Evolutionary conservation across 2,113 vertebrate genomes (phyloP).

Genomic region (Bettongia penicillata): DNA sequence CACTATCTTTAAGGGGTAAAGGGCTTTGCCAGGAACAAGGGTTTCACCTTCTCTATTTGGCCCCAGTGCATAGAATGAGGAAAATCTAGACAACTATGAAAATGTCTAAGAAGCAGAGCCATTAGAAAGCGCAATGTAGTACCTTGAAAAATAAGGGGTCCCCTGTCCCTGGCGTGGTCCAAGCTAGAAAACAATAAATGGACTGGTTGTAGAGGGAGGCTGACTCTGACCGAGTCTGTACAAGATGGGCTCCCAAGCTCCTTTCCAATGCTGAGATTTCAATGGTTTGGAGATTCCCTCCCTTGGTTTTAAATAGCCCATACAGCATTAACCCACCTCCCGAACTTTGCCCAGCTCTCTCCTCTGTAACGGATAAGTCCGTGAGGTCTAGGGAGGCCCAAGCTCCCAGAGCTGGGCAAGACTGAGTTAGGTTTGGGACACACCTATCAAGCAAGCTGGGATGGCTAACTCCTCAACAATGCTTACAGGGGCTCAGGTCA

Average conservation of each 20-base stretch:
- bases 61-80: background rate
- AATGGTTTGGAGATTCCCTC: background rate
- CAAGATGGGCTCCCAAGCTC: background rate
- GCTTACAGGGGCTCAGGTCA: background rate
- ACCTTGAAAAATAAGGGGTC: no score
- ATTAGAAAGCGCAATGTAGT: background rate
- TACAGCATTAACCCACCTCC: background rate
- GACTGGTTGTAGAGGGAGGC: background rate
- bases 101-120: background rate
- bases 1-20: background rate
- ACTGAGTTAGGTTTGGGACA: no score
- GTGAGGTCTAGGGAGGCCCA: background rate
- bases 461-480: background rate
- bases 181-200: no score
- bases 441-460: background rate
- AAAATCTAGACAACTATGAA: background rate
- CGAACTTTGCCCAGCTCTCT: background rate
- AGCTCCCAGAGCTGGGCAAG: no score
- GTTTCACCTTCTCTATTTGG: background rate
- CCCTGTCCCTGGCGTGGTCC: background rate
- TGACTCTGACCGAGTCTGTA: background rate
- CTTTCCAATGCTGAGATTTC: no score
- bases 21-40: background rate
- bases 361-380: background rate
- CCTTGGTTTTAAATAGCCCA: background rate